phyloP scores from a whole-genome alignment of 2,888 invertebrate genomes.

The Entomobrya proxima region DNA sequence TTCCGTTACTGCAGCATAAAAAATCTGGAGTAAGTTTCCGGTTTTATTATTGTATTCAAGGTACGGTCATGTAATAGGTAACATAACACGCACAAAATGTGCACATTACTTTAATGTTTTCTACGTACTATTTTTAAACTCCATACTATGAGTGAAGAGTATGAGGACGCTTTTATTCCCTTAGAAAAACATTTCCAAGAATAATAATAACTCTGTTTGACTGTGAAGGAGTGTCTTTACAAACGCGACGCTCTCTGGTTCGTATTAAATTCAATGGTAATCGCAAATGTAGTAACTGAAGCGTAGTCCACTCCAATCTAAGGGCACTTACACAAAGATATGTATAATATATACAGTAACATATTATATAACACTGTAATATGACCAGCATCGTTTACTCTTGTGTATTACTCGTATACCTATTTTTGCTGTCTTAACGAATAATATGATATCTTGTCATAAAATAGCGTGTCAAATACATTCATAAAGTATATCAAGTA shows the following conservation, averaged over 20 bases:
- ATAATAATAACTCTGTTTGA: too few species aligned
- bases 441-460: slow-evolving; percentile 37
- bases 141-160: too few species aligned
- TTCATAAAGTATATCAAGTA: too few species aligned
- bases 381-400: too few species aligned
- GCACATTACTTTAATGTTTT: background rate
- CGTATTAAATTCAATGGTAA: slow-evolving; percentile 3
- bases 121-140: background rate
- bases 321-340: background rate
- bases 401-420: too few species aligned
- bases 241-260: background rate
- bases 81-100: background rate
- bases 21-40: background rate
- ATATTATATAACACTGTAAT: too few species aligned
- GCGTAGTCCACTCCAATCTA: background rate
- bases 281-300: background rate
- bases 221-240: background rate
- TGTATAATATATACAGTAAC: too few species aligned
- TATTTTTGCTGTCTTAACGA: too few species aligned
- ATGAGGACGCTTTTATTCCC: slow-evolving; percentile 1
- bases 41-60: background rate
- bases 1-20: background rate
- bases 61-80: background rate
- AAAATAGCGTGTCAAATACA: too few species aligned
- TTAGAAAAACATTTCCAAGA: background rate